Evolutionary conservation across 2,888 invertebrate species (phyloP).

Genomic region (Sinohyriopsis cumingii): DNA sequence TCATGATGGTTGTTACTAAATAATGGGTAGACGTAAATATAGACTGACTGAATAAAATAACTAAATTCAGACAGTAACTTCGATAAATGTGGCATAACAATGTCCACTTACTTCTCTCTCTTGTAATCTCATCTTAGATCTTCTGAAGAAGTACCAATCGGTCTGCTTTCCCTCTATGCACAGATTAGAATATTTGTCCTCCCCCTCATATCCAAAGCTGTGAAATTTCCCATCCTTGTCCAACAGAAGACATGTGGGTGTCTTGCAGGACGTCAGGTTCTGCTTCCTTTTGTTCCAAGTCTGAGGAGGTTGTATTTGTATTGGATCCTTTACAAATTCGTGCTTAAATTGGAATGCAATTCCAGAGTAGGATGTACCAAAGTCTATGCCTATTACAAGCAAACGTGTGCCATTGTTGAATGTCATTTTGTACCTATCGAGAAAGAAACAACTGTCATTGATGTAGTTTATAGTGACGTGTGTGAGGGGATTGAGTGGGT

Average conservation of each 20-base stretch:
- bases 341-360: constrained; percentile 14
- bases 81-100: not conserved
- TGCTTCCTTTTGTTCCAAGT: constrained; percentile 11
- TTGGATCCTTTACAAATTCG: constrained; percentile 10
- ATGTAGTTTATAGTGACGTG: too few relatives aligned
- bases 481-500: too few relatives aligned
- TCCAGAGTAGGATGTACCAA: not conserved
- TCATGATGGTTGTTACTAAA: too few relatives aligned
- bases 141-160: constrained; percentile 18
- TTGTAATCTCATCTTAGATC: constrained; percentile 25
- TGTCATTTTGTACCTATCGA: too few relatives aligned
- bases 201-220: constrained; percentile 25
- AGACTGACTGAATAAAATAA: too few relatives aligned
- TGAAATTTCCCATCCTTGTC: constrained; percentile 6
- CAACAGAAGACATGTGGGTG: constrained; percentile 25
- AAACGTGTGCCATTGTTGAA: too few relatives aligned
- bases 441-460: too few relatives aligned
- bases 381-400: too few relatives aligned
- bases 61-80: too few relatives aligned
- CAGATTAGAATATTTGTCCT: constrained; percentile 18
- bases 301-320: constrained; percentile 8
- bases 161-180: constrained; percentile 12
- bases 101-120: constrained; percentile 7
- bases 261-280: constrained; percentile 21
- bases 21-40: too few relatives aligned